These are phyloP conservation scores for Leptopilina myrica DNA, from an alignment of 2,888 invertebrate species.

Conservation along the genomic window DNA sequence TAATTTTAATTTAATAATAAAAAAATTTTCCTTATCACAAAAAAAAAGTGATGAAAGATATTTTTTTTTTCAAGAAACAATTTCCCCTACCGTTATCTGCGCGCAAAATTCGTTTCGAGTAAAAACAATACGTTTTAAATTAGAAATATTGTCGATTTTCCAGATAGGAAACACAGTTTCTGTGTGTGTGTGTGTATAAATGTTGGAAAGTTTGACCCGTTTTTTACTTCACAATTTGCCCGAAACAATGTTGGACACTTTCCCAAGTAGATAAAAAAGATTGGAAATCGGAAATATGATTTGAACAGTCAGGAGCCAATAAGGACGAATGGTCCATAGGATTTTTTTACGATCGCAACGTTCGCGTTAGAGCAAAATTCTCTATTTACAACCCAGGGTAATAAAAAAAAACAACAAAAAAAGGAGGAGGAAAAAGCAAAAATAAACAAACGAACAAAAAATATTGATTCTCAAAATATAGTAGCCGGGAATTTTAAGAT, in stretches of 20 bases:
- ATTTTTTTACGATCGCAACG: slow-evolving; percentile 20
- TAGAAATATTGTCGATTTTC: no score
- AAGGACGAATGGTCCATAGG: slow-evolving; percentile 11
- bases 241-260: slow-evolving; percentile 4
- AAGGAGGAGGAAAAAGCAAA: no score
- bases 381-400: slow-evolving; percentile 24
- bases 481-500: background rate
- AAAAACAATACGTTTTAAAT: background rate
- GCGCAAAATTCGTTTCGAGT: background rate
- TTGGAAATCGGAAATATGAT: slow-evolving; percentile 35
- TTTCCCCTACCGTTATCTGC: no score
- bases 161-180: no score
- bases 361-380: slow-evolving; percentile 22
- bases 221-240: slow-evolving; percentile 15
- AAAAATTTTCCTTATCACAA: no score
- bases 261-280: slow-evolving; percentile 29
- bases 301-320: slow-evolving; percentile 29
- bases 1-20: no score
- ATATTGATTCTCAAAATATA: background rate
- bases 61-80: no score
- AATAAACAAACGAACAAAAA: no score
- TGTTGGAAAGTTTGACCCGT: background rate
- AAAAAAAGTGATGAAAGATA: no score
- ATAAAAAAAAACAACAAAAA: background rate
- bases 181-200: background rate